phyloP scores from a whole-genome alignment of 1,140 invertebrate genomes.

The Sycobia sp. region DNA sequence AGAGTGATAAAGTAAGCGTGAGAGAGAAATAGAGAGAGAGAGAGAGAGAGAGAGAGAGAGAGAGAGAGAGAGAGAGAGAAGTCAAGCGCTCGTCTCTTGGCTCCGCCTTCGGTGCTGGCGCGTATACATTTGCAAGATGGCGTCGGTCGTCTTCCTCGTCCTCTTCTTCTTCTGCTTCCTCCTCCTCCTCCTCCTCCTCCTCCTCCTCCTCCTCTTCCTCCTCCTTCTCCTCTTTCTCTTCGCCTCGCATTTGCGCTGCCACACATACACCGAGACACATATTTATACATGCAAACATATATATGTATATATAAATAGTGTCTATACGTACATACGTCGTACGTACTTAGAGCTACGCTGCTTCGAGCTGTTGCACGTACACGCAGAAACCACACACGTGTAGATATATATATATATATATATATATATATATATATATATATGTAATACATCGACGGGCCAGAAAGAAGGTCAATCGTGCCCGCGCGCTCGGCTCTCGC shows the following conservation, averaged over 20 bases:
- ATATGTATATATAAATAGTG: no score
- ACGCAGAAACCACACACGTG: no score
- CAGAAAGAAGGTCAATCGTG: slow-evolving; percentile 34
- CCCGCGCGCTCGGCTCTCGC: no score
- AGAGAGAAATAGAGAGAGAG: no score
- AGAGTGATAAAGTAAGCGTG: slow-evolving; percentile 37
- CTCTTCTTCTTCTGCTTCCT: no score
- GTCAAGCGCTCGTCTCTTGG: slow-evolving; percentile 45
- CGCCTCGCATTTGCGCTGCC: slow-evolving; percentile 27
- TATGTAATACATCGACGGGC: background rate
- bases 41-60: no score
- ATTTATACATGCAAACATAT: no score
- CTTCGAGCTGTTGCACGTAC: no score
- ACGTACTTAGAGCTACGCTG: background rate
- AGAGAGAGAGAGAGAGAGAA: no score
- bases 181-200: no score
- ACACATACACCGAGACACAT: background rate
- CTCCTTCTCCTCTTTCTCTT: slow-evolving; percentile 22
- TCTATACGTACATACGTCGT: slow-evolving; percentile 5
- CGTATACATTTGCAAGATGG: slow-evolving; percentile 61
- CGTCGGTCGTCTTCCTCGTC: slow-evolving; percentile 43
- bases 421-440: no score
- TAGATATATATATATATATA: no score
- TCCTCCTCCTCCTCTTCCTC: slow-evolving; percentile 25
- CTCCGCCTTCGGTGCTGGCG: slow-evolving; percentile 58